phyloP scores from a whole-genome alignment of 37 sponge, comb jelly and placozoan species.

The Crambe crambe region DNA sequence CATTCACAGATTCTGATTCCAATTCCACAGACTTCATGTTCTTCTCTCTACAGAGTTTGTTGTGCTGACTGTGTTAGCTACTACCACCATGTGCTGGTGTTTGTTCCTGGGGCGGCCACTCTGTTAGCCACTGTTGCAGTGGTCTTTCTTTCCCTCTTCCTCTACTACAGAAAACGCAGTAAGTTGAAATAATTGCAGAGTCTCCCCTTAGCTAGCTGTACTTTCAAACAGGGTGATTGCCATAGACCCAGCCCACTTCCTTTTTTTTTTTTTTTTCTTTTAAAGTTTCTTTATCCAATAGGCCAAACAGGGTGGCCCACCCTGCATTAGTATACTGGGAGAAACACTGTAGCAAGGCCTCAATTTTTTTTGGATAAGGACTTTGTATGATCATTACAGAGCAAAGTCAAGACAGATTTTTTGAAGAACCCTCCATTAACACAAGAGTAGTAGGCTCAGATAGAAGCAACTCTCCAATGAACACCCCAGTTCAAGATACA shows the following conservation, averaged over 20 bases:
- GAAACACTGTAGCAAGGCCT: too few species aligned
- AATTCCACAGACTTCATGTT: neutral
- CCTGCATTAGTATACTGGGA: too few species aligned
- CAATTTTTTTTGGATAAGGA: too few species aligned
- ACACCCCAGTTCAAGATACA: neutral
- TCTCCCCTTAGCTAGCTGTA: too few species aligned
- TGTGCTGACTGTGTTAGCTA: conserved; percentile 61
- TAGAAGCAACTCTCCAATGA: neutral
- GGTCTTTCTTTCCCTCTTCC: conserved; percentile 9
- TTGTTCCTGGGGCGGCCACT: conserved; percentile 79
- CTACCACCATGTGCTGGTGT: conserved; percentile 76
- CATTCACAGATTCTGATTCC: neutral
- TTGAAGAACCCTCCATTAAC: neutral
- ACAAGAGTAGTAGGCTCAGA: neutral
- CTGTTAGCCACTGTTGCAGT: conserved; percentile 56
- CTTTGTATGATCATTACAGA: too few species aligned
- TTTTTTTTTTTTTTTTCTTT: too few species aligned
- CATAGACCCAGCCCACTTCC: too few species aligned
- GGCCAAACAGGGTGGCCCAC: too few species aligned
- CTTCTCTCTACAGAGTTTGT: conserved; percentile 41
- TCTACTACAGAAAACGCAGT: too few species aligned
- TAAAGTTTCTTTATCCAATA: too few species aligned
- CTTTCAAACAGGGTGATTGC: too few species aligned
- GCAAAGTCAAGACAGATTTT: neutral
- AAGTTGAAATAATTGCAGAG: too few species aligned